phyloP scores from a whole-genome alignment of 1,140 invertebrate species.

The Drosophila takahashii region DNA sequence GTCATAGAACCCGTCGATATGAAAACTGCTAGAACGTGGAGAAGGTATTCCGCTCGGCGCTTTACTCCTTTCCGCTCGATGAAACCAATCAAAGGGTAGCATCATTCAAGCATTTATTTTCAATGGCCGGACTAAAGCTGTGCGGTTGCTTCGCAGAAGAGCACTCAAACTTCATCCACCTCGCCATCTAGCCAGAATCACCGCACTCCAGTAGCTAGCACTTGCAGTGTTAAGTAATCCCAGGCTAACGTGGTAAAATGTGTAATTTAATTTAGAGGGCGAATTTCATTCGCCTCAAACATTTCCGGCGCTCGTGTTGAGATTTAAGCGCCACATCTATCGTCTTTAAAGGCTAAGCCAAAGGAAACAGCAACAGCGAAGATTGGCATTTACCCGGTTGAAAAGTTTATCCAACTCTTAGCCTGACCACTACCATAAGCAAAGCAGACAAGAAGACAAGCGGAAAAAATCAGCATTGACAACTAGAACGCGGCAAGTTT shows the following conservation, averaged over 20 bases:
- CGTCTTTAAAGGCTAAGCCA: conserved; percentile 36
- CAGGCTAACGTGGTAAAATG: conserved; percentile 61
- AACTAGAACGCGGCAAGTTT: conserved; percentile 40
- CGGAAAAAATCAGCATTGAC: conserved; percentile 64
- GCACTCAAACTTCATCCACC: not conserved
- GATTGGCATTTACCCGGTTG: conserved; percentile 11
- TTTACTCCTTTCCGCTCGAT: conserved; percentile 38
- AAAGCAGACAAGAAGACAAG: conserved; percentile 65
- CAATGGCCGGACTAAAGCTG: not conserved
- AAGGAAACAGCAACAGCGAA: conserved; percentile 12
- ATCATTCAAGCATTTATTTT: not conserved
- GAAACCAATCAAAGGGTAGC: conserved; percentile 21
- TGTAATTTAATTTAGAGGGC: conserved; percentile 60
- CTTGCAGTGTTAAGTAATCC: conserved; percentile 56
- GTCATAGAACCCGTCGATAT: conserved; percentile 29
- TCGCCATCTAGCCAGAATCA: not conserved
- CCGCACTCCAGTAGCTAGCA: not conserved
- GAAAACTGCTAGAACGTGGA: conserved; percentile 40
- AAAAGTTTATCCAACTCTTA: conserved; percentile 32
- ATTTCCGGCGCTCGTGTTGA: conserved; percentile 17
- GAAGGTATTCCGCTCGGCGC: conserved; percentile 28
- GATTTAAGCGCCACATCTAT: conserved; percentile 33
- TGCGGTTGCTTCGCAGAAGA: not conserved
- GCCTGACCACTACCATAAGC: conserved; percentile 30
- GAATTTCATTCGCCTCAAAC: conserved; percentile 31